Evolutionary conservation across 1,140 invertebrate species (phyloP).

Genomic region (Drosophila parvula): DNA sequence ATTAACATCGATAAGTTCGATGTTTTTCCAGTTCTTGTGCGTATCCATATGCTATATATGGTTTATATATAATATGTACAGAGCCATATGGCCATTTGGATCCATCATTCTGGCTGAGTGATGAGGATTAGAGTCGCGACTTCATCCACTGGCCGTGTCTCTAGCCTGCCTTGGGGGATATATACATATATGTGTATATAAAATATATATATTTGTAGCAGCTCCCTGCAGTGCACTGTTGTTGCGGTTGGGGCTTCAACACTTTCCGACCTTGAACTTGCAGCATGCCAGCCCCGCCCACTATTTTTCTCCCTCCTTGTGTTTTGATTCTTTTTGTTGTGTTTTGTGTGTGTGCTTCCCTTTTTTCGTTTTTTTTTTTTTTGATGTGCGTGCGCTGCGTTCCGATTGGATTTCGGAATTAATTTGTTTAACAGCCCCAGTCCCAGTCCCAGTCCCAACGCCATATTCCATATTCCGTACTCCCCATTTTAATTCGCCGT

Average conservation of each 20-base stretch:
- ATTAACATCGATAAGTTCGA: no score
- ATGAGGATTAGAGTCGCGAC: slow-evolving; percentile 11
- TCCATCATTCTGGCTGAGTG: slow-evolving; percentile 4
- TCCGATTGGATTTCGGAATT: slow-evolving; percentile 61
- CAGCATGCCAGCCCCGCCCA: slow-evolving; percentile 18
- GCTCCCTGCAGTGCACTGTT: slow-evolving; percentile 17
- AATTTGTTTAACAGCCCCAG: slow-evolving; percentile 43
- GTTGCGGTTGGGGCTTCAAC: slow-evolving; percentile 34
- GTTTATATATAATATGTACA: not conserved
- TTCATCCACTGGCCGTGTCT: not conserved
- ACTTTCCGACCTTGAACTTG: slow-evolving; percentile 63
- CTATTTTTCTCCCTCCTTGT: not conserved
- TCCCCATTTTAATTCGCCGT: not conserved
- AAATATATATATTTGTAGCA: not conserved
- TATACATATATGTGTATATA: not conserved
- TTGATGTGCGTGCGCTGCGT: slow-evolving; percentile 50
- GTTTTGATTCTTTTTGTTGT: slow-evolving; percentile 35
- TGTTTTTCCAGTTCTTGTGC: no score
- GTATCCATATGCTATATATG: not conserved
- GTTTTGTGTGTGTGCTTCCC: slow-evolving; percentile 11
- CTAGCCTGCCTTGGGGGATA: not conserved
- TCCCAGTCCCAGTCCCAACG: slow-evolving; percentile 3
- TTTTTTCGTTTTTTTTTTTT: slow-evolving; percentile 17
- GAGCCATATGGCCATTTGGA: not conserved
- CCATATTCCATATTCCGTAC: not conserved